Conservation (phyloP, 2,888 invertebrate species). For the Leucoptera coffeella region DNA sequence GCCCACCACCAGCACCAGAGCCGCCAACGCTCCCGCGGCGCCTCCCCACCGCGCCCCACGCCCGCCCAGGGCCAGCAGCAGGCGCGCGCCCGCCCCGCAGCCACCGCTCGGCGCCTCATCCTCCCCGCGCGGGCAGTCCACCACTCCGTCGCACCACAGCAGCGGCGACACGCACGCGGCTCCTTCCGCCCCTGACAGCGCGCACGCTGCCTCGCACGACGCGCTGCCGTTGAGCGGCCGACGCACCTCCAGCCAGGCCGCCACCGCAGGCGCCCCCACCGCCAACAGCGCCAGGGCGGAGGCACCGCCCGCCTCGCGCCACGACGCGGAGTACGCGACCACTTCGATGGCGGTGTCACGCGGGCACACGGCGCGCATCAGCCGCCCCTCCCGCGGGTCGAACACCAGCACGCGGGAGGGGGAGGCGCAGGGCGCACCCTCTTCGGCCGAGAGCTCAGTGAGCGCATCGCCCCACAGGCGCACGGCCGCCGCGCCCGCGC, state of each 20-base stretch:
- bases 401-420: slow-evolving; percentile 69
- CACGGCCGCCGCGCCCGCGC: slow-evolving; percentile 74
- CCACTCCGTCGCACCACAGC: slow-evolving; percentile 69
- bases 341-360: slow-evolving; percentile 54
- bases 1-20: slow-evolving; percentile 57
- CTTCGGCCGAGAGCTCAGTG: slow-evolving; percentile 20
- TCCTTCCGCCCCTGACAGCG: slow-evolving; percentile 59
- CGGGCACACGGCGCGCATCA: slow-evolving; percentile 62
- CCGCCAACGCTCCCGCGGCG: slow-evolving; percentile 52
- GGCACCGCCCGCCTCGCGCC: slow-evolving; percentile 78
- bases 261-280: slow-evolving; percentile 11
- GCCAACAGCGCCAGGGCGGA: slow-evolving; percentile 70
- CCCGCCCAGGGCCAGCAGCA: slow-evolving; percentile 15
- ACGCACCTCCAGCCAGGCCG: slow-evolving; percentile 13
- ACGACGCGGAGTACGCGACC: slow-evolving; percentile 58
- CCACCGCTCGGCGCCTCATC: slow-evolving; percentile 52
- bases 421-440: slow-evolving; percentile 25
- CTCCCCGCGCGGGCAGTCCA: slow-evolving; percentile 63
- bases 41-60: slow-evolving; percentile 26
- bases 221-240: slow-evolving; percentile 46
- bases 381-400: slow-evolving; percentile 61
- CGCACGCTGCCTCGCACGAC: slow-evolving; percentile 26
- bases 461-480: slow-evolving; percentile 78
- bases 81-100: slow-evolving; percentile 20
- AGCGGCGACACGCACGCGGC: slow-evolving; percentile 70